Evolutionary conservation across 92 coral and sea anemone species (phyloP).

Genomic region (Umimayanthus kanabou): DNA sequence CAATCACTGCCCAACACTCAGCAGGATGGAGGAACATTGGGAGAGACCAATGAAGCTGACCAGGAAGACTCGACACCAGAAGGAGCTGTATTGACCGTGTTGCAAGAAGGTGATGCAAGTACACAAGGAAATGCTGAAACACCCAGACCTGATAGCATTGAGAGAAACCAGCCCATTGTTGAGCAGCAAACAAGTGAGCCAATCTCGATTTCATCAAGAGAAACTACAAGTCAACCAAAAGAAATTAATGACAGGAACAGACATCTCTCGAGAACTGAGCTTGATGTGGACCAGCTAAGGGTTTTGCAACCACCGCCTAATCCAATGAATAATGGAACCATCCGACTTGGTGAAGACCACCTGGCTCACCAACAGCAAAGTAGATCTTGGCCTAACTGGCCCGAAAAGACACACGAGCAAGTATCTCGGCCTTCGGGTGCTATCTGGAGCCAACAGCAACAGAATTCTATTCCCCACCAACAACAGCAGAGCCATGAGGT

Average conservation of each 20-base stretch:
- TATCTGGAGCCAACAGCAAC: constrained; percentile 48
- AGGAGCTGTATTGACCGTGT: constrained; percentile 31
- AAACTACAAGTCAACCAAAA: background rate
- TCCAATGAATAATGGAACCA: constrained; percentile 34
- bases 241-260: constrained; percentile 22
- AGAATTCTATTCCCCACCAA: constrained; percentile 18
- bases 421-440: constrained; percentile 9
- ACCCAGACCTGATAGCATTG: constrained; percentile 12
- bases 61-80: constrained; percentile 30
- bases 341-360: constrained; percentile 36
- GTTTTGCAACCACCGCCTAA: constrained; percentile 43
- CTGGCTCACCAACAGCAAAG: constrained; percentile 47
- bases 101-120: constrained; percentile 25
- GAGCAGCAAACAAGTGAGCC: constrained; percentile 4
- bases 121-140: background rate
- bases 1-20: constrained; percentile 34
- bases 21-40: constrained; percentile 17
- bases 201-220: background rate
- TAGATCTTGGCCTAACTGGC: constrained; percentile 54
- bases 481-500: constrained; percentile 13
- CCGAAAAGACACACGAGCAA: constrained; percentile 40
- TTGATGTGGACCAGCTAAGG: constrained; percentile 25
- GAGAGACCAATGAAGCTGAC: constrained; percentile 21
- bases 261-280: constrained; percentile 8
- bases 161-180: background rate